These are phyloP conservation scores for Lagopus leucura DNA, from an alignment of 2,113 vertebrate genomes.

Conservation along the genomic window DNA sequence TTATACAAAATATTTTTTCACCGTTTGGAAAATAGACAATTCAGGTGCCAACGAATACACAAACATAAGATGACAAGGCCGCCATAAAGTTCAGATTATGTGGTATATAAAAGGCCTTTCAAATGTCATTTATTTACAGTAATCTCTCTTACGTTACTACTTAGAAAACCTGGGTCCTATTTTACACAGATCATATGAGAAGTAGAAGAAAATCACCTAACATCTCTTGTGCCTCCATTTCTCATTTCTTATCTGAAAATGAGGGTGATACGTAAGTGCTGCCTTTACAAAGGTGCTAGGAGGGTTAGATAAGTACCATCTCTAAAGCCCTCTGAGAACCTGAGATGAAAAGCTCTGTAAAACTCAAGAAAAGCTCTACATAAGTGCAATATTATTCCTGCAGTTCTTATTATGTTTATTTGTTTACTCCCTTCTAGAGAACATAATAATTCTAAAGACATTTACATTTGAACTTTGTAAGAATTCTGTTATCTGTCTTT, in stretches of 20 bases:
- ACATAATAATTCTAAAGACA: conserved; percentile 60
- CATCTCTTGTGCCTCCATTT: not conserved
- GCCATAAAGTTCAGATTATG: not conserved
- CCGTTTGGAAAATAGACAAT: not conserved
- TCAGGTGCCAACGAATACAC: not conserved
- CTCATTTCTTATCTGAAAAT: conserved; percentile 25
- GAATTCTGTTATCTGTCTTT: conserved; percentile 42
- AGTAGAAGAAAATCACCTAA: not conserved
- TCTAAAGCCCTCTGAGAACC: conserved; percentile 33
- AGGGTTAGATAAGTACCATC: conserved; percentile 53
- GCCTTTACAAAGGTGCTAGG: conserved; percentile 8
- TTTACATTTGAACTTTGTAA: conserved; percentile 64
- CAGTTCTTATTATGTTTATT: conserved; percentile 37
- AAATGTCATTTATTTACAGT: not conserved
- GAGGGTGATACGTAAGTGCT: conserved; percentile 31
- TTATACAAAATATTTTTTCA: not conserved
- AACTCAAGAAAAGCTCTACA: not conserved
- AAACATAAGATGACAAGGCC: not conserved
- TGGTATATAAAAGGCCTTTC: not conserved
- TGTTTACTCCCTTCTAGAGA: conserved; percentile 47
- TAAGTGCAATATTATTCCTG: conserved; percentile 28
- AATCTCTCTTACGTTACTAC: not conserved
- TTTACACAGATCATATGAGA: not conserved
- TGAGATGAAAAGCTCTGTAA: conserved; percentile 43
- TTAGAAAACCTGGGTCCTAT: not conserved